Percentiles rank a stretch among this genome's conserved stretches.
Evolutionary conservation across 2,797 vertebrate genomes (phyloP).

Genomic region (Poeciliopsis paucimaculata): DNA sequence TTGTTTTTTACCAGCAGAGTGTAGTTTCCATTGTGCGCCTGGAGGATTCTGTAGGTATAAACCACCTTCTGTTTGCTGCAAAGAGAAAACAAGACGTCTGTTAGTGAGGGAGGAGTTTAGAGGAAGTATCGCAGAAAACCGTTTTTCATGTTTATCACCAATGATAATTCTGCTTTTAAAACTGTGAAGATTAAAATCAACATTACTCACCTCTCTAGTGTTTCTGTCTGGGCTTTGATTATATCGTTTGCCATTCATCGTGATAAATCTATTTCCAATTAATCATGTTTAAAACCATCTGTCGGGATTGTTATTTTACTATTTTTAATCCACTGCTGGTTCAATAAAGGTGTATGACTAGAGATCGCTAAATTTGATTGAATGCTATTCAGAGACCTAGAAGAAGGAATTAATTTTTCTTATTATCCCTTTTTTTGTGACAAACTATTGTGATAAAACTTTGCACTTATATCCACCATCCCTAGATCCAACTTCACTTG

Average conservation of each 20-base stretch:
- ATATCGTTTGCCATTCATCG: no score
- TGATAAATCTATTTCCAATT: no score
- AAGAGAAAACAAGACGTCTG: constrained; percentile 9
- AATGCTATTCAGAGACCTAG: no score
- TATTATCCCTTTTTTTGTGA: no score
- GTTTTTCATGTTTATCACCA: neutral
- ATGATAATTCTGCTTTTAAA: neutral
- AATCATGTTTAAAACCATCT: no score
- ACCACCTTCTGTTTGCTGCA: constrained; percentile 75
- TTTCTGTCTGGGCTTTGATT: neutral
- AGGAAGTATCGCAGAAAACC: neutral
- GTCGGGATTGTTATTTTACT: no score
- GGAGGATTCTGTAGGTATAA: constrained; percentile 78
- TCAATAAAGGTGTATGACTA: no score
- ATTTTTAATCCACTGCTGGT: no score
- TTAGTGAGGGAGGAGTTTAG: neutral
- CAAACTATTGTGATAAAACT: no score
- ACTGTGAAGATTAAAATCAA: neutral
- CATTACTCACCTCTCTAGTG: neutral
- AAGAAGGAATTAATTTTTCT: no score
- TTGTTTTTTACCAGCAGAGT: constrained; percentile 69
- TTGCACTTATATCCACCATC: no score
- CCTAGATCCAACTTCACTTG: neutral
- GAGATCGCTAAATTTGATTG: no score
- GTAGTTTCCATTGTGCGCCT: constrained; percentile 62